A percentile compares a stretch with the other conserved stretches of the same genome.
Conservation (phyloP, 2,888 invertebrate species). For the Drosophila pegasa region DNA sequence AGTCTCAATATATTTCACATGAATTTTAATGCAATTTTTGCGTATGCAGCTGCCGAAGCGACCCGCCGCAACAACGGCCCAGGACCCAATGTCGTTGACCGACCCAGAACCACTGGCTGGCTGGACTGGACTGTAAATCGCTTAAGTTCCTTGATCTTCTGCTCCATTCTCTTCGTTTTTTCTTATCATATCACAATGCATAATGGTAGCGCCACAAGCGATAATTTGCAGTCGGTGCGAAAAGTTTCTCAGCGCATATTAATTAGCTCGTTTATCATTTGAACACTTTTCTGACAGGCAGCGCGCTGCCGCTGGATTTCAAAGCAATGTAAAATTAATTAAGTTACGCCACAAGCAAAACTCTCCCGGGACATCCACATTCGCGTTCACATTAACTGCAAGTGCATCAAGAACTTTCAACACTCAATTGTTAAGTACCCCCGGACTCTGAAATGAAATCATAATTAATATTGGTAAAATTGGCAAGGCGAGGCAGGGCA, state of each 20-base stretch:
- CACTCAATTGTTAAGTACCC: constrained; percentile 29
- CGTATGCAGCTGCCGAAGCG: constrained; percentile 35
- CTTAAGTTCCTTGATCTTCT: neutral
- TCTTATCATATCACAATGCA: constrained; percentile 63
- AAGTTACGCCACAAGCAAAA: constrained; percentile 68
- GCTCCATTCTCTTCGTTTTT: no score
- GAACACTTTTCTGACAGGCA: constrained; percentile 70
- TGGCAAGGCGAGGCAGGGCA: constrained; percentile 9
- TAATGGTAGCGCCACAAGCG: constrained; percentile 57
- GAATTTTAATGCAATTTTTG: constrained; percentile 71
- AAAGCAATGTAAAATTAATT: constrained; percentile 76
- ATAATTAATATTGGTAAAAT: constrained; percentile 77
- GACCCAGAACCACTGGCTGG: constrained; percentile 7
- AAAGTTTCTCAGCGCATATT: constrained; percentile 69
- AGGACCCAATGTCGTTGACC: constrained; percentile 54
- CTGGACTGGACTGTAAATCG: neutral
- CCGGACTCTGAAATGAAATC: constrained; percentile 58
- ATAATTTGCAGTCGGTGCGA: constrained; percentile 36
- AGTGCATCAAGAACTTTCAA: constrained; percentile 33
- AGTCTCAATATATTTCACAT: constrained; percentile 78
- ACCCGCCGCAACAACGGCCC: neutral
- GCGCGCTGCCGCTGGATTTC: constrained; percentile 39
- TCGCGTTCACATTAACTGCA: constrained; percentile 9
- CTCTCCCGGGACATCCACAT: constrained; percentile 34
- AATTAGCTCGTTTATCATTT: constrained; percentile 79